Evolutionary conservation across 2,797 vertebrate genomes (phyloP).

Genomic region (Spinus olivaceus): DNA sequence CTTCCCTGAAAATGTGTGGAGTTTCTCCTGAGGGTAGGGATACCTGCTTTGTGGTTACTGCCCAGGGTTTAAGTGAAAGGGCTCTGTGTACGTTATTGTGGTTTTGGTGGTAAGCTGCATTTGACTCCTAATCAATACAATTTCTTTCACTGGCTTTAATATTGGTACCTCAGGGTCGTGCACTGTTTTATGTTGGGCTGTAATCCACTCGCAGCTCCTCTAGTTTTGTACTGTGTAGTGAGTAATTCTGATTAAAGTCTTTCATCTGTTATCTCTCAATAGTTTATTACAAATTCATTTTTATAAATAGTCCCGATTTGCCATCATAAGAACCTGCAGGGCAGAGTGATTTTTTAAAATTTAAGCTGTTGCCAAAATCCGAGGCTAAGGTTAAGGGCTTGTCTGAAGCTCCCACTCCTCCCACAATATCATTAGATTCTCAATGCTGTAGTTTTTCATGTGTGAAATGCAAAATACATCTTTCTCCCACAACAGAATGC

Average conservation of each 20-base stretch:
- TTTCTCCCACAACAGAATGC: background rate
- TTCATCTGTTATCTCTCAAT: background rate
- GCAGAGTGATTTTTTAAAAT: background rate
- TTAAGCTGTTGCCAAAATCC: background rate
- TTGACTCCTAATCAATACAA: background rate
- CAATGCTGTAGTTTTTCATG: background rate
- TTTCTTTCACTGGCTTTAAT: background rate
- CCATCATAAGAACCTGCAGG: background rate
- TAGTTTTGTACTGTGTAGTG: background rate
- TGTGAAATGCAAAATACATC: background rate
- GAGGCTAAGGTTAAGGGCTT: background rate
- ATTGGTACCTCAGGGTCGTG: rapidly evolving
- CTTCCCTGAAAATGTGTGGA: background rate
- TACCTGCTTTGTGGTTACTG: background rate
- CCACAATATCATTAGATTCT: background rate
- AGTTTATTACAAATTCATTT: background rate
- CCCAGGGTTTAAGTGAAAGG: background rate
- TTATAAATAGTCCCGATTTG: background rate
- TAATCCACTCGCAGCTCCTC: too few species aligned
- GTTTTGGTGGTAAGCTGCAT: background rate
- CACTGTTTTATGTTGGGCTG: background rate
- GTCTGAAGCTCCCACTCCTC: background rate
- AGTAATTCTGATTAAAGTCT: background rate
- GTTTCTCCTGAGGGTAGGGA: background rate
- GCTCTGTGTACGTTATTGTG: background rate